Base-by-base conservation (phyloP, 2,113 vertebrate species). In the Cervus canadensis region DNA sequence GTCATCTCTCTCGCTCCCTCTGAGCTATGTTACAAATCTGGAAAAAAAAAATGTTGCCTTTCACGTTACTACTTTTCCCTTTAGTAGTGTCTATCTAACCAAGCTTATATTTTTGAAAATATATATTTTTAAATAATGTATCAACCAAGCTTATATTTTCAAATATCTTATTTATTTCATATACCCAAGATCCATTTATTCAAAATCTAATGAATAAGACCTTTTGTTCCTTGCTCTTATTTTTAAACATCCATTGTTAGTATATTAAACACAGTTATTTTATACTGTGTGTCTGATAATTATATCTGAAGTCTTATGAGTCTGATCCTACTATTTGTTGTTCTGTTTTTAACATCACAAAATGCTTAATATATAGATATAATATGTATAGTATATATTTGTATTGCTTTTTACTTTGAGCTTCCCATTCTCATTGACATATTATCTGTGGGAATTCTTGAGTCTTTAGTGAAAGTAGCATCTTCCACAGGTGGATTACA, bases 191-290 rank as follows among this genome's bases (percentile, higher is more conserved):
- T 82, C 3, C 10, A 64, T 60, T 92, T 78, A 64, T 12, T 96
- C n/a, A 4, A 57, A 59, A 89, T 83, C 11, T 67, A 87, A 12
- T 43, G 60, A 64, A 84, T 74, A 40, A 36, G 54, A 67, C 57
- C 1, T 86, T 1, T 89, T 60, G 1, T 26, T 33, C 45, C 13
- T 90, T 87, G 4, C 4, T 81, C 10, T 57, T 96, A 57, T 76
- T 64, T 89, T 92, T 52, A 86, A 92, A 84, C 5, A 74, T 25
- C 48, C 71, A 85, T 82, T 92, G 54, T 74, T 89, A 87, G 19
- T 43, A 74, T 76, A 52, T 71, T 85, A 88, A 91, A 62, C 2
- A 48, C 10, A 94, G 13, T 86, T 76, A 52, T 57, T 89, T 89
- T 82, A n/a, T 64, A 81, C 86, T 89, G 87, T 81, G 16, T 79